Base-by-base conservation (phyloP, 2,888 invertebrate genomes). In the Calliscelio sp. region DNA sequence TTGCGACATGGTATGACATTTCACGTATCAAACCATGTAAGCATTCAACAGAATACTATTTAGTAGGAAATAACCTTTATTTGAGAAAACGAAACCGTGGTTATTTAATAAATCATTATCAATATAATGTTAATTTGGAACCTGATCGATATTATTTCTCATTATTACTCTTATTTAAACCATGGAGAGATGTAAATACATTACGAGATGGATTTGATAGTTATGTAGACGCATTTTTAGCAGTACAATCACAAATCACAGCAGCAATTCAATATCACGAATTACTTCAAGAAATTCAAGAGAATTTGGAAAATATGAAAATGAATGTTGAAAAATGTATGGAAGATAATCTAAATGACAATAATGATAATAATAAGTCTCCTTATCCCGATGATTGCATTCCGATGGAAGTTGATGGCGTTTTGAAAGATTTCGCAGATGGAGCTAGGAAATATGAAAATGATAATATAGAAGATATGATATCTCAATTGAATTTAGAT, bases 71-170 rank as follows among this genome's bases (percentile, higher is more conserved):
- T 22, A 11, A 57, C 2, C 18, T 57, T 18, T 57, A 32, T n/a
- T 32, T 57, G n/a, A 57, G 35, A 32, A 57, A 57, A 57, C 18
- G 57, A 32, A 57, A 32, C 7, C n/a, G n/a, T n/a, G n/a, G n/a
- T n/a, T n/a, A n/a, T n/a, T n/a, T n/a, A n/a, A n/a, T n/a, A n/a
- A n/a, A n/a, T n/a, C n/a, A n/a, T n/a, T n/a, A n/a, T n/a, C n/a
- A n/a, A n/a, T n/a, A n/a, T n/a, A n/a, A n/a, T n/a, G n/a, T n/a
- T n/a, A n/a, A n/a, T n/a, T n/a, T n/a, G n/a, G n/a, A n/a, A n/a
- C n/a, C n/a, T n/a, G 57, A 57, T 18, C 7, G n/a, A 22, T 57
- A 57, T 32, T 57, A 32, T 22, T 57, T 14, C 35, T 5, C 57
- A 16, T 32, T 57, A 18, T 28, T 57, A 35, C 18, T 57, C 11